Conservation (phyloP, 1,140 invertebrate genomes). For the Hermetia illucens region DNA sequence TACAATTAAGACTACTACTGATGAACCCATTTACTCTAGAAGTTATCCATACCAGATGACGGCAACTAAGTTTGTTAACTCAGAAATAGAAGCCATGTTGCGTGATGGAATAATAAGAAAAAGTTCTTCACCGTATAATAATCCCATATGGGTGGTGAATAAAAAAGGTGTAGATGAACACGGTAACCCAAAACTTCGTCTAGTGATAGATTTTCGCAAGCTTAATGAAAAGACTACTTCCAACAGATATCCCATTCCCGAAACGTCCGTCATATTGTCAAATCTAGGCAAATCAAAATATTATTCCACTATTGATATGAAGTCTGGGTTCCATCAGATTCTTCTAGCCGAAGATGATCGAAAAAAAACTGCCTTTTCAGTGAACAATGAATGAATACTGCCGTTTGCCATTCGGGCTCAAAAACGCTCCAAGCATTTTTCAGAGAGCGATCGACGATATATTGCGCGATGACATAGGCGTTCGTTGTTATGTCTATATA, state of each 20-base stretch:
- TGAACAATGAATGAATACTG: constrained; percentile 8
- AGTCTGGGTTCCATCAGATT: constrained; percentile 30
- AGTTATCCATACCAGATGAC: constrained; percentile 10
- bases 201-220: constrained; percentile 26
- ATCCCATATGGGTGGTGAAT: constrained; percentile 12
- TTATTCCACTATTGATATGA: constrained; percentile 11
- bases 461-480: constrained; percentile 14
- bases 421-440: constrained; percentile 29
- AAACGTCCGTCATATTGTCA: constrained; percentile 18
- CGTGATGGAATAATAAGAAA: constrained; percentile 9
- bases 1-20: no score
- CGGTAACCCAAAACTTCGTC: constrained; percentile 15
- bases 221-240: constrained; percentile 20
- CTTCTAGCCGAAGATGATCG: constrained; percentile 2
- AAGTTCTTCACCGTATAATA: constrained; percentile 13
- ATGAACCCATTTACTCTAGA: constrained; percentile 11
- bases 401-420: constrained; percentile 27
- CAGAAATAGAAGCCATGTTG: constrained; percentile 10
- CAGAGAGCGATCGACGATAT: constrained; percentile 28
- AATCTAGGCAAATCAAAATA: constrained; percentile 7
- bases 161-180: constrained; percentile 11
- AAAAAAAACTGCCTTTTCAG: constrained; percentile 10
- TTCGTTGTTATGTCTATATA: constrained; percentile 17
- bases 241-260: constrained; percentile 35
- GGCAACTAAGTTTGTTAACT: constrained; percentile 10